Evolutionary conservation across 2,113 vertebrate species (phyloP).

Genomic region (Bettongia penicillata): DNA sequence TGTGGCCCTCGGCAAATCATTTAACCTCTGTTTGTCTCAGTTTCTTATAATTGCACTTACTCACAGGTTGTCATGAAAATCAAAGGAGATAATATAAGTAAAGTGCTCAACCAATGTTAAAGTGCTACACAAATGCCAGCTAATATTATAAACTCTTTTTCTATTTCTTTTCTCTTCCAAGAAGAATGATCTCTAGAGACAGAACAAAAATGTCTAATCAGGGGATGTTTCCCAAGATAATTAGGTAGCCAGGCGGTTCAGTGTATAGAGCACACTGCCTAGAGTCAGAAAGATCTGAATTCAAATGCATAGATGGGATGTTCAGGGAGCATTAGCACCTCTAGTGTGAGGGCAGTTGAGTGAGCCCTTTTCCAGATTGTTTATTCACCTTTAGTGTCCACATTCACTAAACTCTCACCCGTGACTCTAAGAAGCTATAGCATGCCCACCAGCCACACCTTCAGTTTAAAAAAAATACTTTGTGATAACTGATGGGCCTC

Average conservation of each 20-base stretch:
- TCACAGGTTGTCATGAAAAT: background rate
- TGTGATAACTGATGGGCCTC: too few relatives aligned
- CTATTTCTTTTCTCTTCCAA: background rate
- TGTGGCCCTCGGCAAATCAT: background rate
- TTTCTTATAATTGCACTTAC: background rate
- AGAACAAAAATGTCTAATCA: background rate
- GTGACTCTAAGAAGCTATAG: too few relatives aligned
- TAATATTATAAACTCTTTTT: background rate
- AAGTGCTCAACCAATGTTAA: background rate
- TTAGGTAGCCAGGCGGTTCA: background rate
- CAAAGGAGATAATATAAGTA: background rate
- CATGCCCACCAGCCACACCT: background rate
- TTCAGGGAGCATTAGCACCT: background rate
- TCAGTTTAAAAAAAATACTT: too few relatives aligned
- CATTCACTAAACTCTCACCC: background rate
- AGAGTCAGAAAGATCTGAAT: background rate
- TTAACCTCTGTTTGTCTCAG: background rate
- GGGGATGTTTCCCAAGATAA: background rate
- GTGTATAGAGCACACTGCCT: background rate
- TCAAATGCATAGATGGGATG: background rate
- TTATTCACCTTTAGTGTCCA: background rate
- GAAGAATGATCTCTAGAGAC: background rate
- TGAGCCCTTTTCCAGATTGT: background rate
- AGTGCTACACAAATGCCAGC: background rate
- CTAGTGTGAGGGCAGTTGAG: background rate